These are phyloP conservation scores for Aporophyla nigra DNA, from an alignment of 2,888 invertebrate species.

Conservation along the genomic window DNA sequence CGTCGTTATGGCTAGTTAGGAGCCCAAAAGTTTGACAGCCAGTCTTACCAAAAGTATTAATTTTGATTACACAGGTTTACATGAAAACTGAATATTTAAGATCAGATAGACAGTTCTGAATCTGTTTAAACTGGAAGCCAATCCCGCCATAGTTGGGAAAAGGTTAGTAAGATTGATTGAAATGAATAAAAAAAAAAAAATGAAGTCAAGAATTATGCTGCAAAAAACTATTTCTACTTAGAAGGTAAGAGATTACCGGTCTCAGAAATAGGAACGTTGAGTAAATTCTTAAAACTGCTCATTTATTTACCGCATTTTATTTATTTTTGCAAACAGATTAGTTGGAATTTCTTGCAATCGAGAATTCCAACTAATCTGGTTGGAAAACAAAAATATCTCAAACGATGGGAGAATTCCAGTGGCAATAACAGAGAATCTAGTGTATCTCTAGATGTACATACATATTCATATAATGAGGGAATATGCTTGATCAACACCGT, in stretches of 20 bases:
- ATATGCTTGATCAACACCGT: background rate
- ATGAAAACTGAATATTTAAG: too few relatives aligned
- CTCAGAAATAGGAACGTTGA: background rate
- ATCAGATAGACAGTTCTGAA: too few relatives aligned
- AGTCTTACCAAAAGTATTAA: too few relatives aligned
- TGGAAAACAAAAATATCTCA: conserved; percentile 1
- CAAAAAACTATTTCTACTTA: background rate
- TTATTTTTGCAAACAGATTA: background rate
- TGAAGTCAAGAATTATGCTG: background rate
- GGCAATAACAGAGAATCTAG: background rate
- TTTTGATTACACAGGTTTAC: too few relatives aligned
- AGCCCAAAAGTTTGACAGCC: too few relatives aligned
- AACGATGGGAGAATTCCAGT: background rate
- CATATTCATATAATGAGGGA: too few relatives aligned
- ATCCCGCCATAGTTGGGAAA: too few relatives aligned
- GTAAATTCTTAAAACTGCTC: conserved; percentile 8
- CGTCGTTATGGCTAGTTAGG: too few relatives aligned
- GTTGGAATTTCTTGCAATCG: too few relatives aligned
- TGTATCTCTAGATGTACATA: background rate
- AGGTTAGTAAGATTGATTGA: too few relatives aligned
- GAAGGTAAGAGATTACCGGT: background rate
- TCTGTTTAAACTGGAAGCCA: too few relatives aligned
- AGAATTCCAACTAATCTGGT: conserved; percentile 11
- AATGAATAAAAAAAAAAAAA: background rate
- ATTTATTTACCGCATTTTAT: conserved; percentile 13